A percentile compares a stretch with the other conserved stretches of the same genome.
Evolutionary conservation across 92 coral and sea anemone genomes (phyloP).

Genomic region (Montipora capitata): DNA sequence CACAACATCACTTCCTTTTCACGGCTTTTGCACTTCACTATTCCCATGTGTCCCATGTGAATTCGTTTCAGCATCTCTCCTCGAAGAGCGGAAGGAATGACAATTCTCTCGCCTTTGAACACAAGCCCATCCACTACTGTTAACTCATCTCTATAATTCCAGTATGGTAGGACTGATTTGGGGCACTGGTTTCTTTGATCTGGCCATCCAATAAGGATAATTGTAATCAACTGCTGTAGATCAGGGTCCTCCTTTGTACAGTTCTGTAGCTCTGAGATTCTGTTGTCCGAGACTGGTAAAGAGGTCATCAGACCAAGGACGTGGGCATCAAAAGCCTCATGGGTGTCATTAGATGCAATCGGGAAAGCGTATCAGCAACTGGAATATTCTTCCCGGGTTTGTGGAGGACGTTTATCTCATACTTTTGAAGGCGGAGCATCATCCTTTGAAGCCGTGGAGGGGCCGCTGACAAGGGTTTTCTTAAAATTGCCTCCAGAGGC

Average conservation of each 20-base stretch:
- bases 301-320: slow-evolving; percentile 12
- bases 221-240: slow-evolving; percentile 11
- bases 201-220: slow-evolving; percentile 7
- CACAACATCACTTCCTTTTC: slow-evolving; percentile 30
- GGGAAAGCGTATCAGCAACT: slow-evolving; percentile 33
- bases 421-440: slow-evolving; percentile 40
- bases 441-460: slow-evolving; percentile 50
- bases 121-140: not conserved
- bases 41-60: slow-evolving; percentile 26
- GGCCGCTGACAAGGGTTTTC: slow-evolving; percentile 19
- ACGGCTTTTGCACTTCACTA: slow-evolving; percentile 41
- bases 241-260: not conserved
- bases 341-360: not conserved
- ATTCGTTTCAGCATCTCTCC: not conserved
- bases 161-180: not conserved
- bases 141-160: slow-evolving; percentile 35
- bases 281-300: slow-evolving; percentile 19
- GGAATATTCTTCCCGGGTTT: slow-evolving; percentile 21
- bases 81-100: not conserved
- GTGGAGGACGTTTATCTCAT: not conserved
- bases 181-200: not conserved
- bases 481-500: slow-evolving; percentile 23
- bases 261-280: not conserved
- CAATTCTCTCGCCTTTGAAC: not conserved
- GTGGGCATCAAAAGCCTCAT: slow-evolving; percentile 19